A percentile compares a stretch with the other conserved stretches of the same genome.
Conservation (phyloP, 2,888 invertebrate genomes). For the Pyrgus malvae region DNA sequence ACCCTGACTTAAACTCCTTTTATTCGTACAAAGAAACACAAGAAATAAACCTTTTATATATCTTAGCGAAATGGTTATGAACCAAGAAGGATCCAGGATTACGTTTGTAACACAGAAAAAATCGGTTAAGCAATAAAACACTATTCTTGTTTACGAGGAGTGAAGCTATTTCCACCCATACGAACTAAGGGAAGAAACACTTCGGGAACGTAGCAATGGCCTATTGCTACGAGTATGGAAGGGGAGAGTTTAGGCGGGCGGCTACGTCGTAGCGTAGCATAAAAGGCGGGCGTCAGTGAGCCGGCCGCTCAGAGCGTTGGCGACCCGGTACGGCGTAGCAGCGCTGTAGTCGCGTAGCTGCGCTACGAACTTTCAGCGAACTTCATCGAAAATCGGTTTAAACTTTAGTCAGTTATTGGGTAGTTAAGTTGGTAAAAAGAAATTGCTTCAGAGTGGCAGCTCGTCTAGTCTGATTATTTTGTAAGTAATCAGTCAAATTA, state of each 20-base stretch:
- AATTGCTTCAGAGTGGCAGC: neutral
- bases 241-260: slow-evolving; percentile 37
- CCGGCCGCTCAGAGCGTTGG: slow-evolving; percentile 58
- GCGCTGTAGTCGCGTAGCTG: slow-evolving; percentile 48
- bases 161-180: slow-evolving; percentile 20
- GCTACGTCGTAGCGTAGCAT: slow-evolving; percentile 37
- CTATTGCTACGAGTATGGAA: slow-evolving; percentile 3
- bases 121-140: slow-evolving; percentile 27
- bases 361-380: slow-evolving; percentile 23
- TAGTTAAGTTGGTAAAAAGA: neutral
- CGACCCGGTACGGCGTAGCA: slow-evolving; percentile 50
- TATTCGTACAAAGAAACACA: neutral
- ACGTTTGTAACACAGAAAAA: slow-evolving; percentile 10
- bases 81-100: slow-evolving; percentile 12
- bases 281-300: slow-evolving; percentile 59
- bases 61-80: slow-evolving; percentile 16
- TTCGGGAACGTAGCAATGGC: neutral
- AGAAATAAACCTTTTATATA: slow-evolving; percentile 15
- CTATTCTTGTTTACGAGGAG: slow-evolving; percentile 22
- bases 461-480: neutral
- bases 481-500: no score
- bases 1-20: no score
- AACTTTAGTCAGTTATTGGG: neutral
- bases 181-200: slow-evolving; percentile 9
- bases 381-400: slow-evolving; percentile 13